phyloP scores from a whole-genome alignment of 2,888 invertebrate species.

The Patella ulyssiponensis region DNA sequence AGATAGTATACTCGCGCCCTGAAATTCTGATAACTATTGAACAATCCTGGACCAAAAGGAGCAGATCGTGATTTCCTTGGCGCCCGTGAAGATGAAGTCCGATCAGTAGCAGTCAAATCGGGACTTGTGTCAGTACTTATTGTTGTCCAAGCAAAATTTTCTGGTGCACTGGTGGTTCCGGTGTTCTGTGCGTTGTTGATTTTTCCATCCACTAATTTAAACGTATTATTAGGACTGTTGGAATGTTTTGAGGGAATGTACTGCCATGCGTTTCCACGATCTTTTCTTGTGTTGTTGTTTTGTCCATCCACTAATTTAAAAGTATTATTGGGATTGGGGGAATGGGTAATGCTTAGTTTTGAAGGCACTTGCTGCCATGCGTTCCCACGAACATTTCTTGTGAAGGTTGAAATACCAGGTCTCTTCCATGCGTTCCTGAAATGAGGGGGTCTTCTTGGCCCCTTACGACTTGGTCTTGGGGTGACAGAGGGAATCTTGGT shows the following conservation, averaged over 20 bases:
- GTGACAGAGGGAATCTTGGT: no score
- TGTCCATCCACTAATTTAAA: neutral
- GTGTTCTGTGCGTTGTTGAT: no score
- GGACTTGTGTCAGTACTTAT: no score
- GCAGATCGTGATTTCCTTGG: neutral
- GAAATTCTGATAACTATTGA: slow-evolving; percentile 27
- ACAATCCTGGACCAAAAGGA: neutral
- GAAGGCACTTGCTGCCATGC: neutral
- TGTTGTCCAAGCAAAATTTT: neutral
- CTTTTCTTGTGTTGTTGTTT: neutral
- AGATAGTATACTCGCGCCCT: slow-evolving; percentile 39
- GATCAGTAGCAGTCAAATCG: no score
- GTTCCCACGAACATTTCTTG: neutral
- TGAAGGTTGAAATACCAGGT: neutral
- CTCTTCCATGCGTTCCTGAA: neutral
- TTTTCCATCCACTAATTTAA: no score
- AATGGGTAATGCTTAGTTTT: no score
- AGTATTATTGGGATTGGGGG: no score
- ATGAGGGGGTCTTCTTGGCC: no score
- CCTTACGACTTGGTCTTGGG: no score
- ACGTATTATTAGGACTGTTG: no score
- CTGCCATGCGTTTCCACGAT: neutral
- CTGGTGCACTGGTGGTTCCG: neutral
- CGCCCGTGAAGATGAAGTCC: neutral
- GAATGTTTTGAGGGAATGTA: no score